These are phyloP conservation scores for Helleia helle DNA, from an alignment of 2,888 invertebrate species.

Conservation along the genomic window DNA sequence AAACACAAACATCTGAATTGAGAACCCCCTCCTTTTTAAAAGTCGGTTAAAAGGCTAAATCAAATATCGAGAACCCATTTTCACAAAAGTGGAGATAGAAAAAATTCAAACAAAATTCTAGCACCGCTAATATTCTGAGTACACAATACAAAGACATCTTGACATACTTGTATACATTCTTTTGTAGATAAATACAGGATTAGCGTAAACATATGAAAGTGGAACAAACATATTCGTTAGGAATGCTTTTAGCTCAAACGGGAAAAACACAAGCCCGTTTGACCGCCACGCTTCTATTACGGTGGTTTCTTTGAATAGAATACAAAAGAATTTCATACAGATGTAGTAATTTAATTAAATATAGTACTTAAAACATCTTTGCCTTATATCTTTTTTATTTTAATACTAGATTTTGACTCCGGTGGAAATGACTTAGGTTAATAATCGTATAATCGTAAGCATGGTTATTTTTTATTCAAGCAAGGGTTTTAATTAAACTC, in stretches of 20 bases:
- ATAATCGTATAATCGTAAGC: no score
- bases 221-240: neutral
- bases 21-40: no score
- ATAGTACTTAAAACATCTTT: no score
- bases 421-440: no score
- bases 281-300: slow-evolving; percentile 1
- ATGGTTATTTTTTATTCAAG: no score
- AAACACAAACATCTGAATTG: no score
- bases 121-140: neutral
- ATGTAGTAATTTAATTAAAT: slow-evolving; percentile 12
- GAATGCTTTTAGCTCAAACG: slow-evolving; percentile 1
- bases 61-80: no score
- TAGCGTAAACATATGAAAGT: slow-evolving; percentile 4
- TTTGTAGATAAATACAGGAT: slow-evolving; percentile 4
- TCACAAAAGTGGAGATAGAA: no score
- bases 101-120: neutral
- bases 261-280: slow-evolving; percentile 6
- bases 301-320: slow-evolving; percentile 7
- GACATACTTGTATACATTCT: neutral
- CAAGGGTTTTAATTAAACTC: no score
- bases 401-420: no score
- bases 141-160: slow-evolving; percentile 1
- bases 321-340: neutral
- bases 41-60: no score
- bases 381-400: no score